These are phyloP conservation scores for Pammene fasciana DNA, from an alignment of 2,888 invertebrate genomes.

Conservation along the genomic window DNA sequence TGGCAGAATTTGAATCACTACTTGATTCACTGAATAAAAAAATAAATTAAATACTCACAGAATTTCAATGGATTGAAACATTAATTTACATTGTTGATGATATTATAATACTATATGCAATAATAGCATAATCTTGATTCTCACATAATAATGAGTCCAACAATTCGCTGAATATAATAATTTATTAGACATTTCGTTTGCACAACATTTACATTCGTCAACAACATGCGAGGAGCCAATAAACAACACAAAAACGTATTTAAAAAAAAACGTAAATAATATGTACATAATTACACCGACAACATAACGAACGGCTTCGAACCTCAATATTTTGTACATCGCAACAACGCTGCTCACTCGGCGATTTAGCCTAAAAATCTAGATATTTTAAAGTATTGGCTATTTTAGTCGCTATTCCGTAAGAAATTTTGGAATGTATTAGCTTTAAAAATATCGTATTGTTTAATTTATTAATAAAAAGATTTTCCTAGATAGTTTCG, in stretches of 20 bases:
- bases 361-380: slow-evolving; percentile 42
- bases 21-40: too few relatives aligned
- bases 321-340: slow-evolving; percentile 51
- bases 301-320: slow-evolving; percentile 24
- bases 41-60: too few relatives aligned
- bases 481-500: slow-evolving; percentile 44
- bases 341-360: slow-evolving; percentile 44
- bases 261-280: slow-evolving; percentile 41
- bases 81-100: not conserved
- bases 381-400: slow-evolving; percentile 30
- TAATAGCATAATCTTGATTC: slow-evolving; percentile 13
- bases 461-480: slow-evolving; percentile 43
- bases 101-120: not conserved
- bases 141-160: slow-evolving; percentile 18
- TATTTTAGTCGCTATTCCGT: slow-evolving; percentile 46
- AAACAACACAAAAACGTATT: slow-evolving; percentile 32
- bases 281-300: slow-evolving; percentile 42
- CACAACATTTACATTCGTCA: slow-evolving; percentile 19
- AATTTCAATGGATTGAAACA: not conserved
- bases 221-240: slow-evolving; percentile 22
- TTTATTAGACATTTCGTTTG: slow-evolving; percentile 18
- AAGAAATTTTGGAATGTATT: slow-evolving; percentile 69
- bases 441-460: slow-evolving; percentile 46
- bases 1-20: too few relatives aligned
- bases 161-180: slow-evolving; percentile 16